Percentiles rank a stretch among this genome's conserved stretches.
Conservation (phyloP, 1,140 invertebrate genomes). For the Lepidurus couesii region DNA sequence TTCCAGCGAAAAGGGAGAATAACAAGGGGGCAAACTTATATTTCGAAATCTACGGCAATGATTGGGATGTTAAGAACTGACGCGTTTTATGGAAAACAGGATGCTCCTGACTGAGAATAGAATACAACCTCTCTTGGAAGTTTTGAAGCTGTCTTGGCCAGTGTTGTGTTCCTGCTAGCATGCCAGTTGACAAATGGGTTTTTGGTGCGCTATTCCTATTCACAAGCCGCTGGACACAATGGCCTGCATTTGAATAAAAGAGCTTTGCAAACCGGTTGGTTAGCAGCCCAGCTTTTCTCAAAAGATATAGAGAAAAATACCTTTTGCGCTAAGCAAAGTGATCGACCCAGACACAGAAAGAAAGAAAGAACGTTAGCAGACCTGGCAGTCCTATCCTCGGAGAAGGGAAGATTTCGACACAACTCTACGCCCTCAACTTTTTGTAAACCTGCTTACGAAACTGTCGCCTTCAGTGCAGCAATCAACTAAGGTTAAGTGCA, state of each 20-base stretch:
- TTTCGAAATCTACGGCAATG: background rate
- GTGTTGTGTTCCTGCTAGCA: background rate
- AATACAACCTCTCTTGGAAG: background rate
- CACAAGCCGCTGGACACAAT: background rate
- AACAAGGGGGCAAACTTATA: background rate
- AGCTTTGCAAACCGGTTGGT: constrained; percentile 1
- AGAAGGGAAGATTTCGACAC: no score
- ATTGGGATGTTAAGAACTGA: background rate
- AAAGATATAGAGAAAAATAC: background rate
- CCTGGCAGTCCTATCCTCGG: no score
- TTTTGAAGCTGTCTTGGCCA: background rate
- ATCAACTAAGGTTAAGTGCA: no score
- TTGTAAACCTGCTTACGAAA: no score
- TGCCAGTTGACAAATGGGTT: background rate
- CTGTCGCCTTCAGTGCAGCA: no score
- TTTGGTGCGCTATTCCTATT: background rate
- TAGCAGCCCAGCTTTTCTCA: background rate
- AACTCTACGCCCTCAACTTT: no score
- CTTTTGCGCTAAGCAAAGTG: background rate
- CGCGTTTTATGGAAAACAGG: background rate
- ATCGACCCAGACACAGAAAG: background rate
- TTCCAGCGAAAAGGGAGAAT: background rate
- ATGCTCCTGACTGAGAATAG: background rate
- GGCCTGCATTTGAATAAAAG: background rate
- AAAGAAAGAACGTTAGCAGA: no score